These are phyloP conservation scores for Delia radicum DNA, from an alignment of 1,140 invertebrate species.

Conservation along the genomic window DNA sequence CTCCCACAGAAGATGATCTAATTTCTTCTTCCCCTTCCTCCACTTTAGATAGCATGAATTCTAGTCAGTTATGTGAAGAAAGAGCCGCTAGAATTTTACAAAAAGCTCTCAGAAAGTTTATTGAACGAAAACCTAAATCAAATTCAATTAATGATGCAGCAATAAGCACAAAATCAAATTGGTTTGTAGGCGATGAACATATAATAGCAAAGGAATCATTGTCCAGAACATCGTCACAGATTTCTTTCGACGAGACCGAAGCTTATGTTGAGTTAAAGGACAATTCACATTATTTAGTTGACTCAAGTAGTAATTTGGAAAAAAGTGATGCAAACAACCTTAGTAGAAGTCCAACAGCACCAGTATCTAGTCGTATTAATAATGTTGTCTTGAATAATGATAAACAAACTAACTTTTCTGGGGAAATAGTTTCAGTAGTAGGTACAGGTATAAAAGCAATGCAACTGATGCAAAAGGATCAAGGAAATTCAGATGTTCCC, in stretches of 20 bases:
- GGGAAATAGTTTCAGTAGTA: not conserved
- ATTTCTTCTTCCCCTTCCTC: not conserved
- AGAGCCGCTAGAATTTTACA: slow-evolving; percentile 6
- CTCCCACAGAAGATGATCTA: not conserved
- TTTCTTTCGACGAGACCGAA: slow-evolving; percentile 25
- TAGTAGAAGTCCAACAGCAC: slow-evolving; percentile 5
- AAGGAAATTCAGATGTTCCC: too few relatives aligned
- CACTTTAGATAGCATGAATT: not conserved
- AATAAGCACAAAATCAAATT: slow-evolving; percentile 22
- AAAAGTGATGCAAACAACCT: not conserved
- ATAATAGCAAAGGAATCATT: not conserved
- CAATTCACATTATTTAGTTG: not conserved
- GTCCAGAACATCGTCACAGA: slow-evolving; percentile 12
- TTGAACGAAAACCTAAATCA: not conserved
- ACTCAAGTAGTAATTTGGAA: slow-evolving; percentile 9
- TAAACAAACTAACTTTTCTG: not conserved
- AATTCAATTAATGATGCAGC: not conserved
- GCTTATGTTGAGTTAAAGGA: not conserved
- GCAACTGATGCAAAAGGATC: too few relatives aligned
- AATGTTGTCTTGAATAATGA: not conserved
- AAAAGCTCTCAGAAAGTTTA: not conserved
- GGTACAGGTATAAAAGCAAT: not conserved
- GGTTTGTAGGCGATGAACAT: slow-evolving; percentile 44
- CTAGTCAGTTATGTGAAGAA: not conserved
- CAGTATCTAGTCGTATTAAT: not conserved